Percentiles rank a stretch among this genome's conserved stretches.
Evolutionary conservation across 2,113 vertebrate species (phyloP).

Genomic region (Ctenomys sociabilis): DNA sequence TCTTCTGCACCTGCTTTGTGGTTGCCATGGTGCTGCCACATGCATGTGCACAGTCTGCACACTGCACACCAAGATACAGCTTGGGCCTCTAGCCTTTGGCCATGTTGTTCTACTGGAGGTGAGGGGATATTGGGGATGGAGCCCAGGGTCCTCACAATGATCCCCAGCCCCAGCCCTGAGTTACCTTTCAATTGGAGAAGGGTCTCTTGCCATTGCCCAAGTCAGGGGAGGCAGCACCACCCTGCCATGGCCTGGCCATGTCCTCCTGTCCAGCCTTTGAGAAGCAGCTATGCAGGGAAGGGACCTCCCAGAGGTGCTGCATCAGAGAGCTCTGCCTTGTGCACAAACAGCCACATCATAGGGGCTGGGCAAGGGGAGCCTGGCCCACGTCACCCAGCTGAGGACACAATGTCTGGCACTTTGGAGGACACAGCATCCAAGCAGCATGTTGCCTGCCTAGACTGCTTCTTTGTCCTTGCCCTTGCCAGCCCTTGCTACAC

Average conservation of each 20-base stretch:
- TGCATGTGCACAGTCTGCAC: rapidly evolving
- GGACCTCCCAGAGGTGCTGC: neutral
- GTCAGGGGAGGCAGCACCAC: neutral
- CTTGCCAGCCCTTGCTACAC: neutral
- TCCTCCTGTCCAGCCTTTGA: neutral
- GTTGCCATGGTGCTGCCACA: neutral
- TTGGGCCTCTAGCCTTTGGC: neutral
- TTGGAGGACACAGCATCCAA: too few relatives aligned
- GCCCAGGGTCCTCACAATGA: neutral
- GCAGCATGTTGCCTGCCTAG: neutral
- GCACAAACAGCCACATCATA: too few relatives aligned
- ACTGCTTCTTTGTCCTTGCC: neutral
- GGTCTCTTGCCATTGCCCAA: too few relatives aligned
- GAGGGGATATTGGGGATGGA: neutral
- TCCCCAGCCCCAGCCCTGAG: neutral
- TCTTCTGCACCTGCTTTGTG: neutral
- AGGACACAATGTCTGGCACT: neutral
- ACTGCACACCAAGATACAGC: neutral
- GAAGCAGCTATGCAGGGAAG: neutral
- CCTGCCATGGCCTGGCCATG: neutral
- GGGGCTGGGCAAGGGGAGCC: too few relatives aligned
- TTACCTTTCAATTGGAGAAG: neutral
- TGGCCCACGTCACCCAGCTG: neutral
- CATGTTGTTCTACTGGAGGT: neutral
- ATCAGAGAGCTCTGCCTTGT: neutral